Base-by-base conservation (phyloP, 2,888 invertebrate genomes). In the Drosophila anceps region DNA sequence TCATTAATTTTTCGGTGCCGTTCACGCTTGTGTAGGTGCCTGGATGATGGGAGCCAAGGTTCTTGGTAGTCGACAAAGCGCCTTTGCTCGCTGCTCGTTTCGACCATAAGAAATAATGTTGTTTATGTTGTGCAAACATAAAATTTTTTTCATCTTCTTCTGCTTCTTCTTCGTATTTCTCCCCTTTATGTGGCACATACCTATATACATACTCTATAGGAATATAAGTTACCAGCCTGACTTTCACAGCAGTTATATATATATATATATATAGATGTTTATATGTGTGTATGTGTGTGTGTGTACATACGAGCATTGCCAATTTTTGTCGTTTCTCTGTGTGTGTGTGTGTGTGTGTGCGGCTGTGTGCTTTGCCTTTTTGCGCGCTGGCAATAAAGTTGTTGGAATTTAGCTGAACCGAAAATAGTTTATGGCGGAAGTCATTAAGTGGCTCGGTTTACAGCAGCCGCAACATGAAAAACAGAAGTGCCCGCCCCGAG, bases 361-460 rank as follows among this genome's bases (percentile, higher is more conserved):
- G 24, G 41, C 54, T 62, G 43, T 70, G 55, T 59, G 58, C 62
- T 64, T 57, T 68, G 76, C 70, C 73, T 81, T 73, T 72, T 69
- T 73, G 72, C 64, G 66, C 68, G 62, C 61, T 65, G 81, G 86
- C 88, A 86, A 88, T 87, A 87, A 87, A 87, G 88, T 88, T 84
- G 86, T 87, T 88, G 86, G 88, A 88, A 88, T 87, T 87, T 86
- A 84, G 88, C 84, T 86, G 84, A 86, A 87, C 84, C 84, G 84
- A 88, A 88, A 87, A 87, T 87, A 87, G 87, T 87, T 87, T 87
- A 87, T 87, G 84, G 86, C 84, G 86, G 88, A 88, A 86, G 88
- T 88, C 87, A 88, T 87, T 87, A 87, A 85, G 87, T 87, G 86
- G 87, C 86, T 86, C 81, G 84, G 86, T 86, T 87, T 88, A 87